Base-by-base conservation (phyloP, 2,797 vertebrate species). In the Falco columbarius region DNA sequence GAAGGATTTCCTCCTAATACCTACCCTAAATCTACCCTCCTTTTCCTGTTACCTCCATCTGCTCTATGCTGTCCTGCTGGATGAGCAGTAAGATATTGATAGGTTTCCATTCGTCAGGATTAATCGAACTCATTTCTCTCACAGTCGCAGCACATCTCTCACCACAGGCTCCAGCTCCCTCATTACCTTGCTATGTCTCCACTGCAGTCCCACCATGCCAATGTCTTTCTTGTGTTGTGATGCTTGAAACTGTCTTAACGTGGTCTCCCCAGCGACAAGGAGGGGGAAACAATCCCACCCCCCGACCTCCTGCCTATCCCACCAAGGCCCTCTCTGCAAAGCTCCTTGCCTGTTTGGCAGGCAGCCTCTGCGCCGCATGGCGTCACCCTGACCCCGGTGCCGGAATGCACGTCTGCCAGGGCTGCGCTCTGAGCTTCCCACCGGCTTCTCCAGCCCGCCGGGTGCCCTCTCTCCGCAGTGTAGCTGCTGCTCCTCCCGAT, bases 401-500 rank as follows among this genome's bases (percentile, higher is more conserved):
- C 44, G 55, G 47, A 10, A 44, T 49, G 34, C 11, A 1, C 19
- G 1, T 11, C 3, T 20, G 27, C 24, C 27, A 4, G 30, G 17
- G 42, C 3, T 51, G 75, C 49, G 12, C 40, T 42, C 30, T 9
- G 27, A 46, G 42, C 42, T 49, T 81, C 36, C 32, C 15, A 14
- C 20, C 47, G 40, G 29, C 52, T 15, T n/a, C 16, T 46, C 44
- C 74, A 32, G 12, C 10, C 18, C 21, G 27, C 7, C 0, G 0
- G 47, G 36, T 61, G n/a, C 19, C 29, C 21, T 30, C 75, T 32
- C 15, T n/a, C 58, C 51, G 19, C 32, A 22, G 10, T 1, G 3
- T 10, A 32, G 27, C 62, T n/a, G 1, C 68, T 42, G 32, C 54
- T 80, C 65, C 17, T 66, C n/a, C 59, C 51, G 21, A 0, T 6